A percentile compares a stretch with the other conserved stretches of the same genome.
Conservation (phyloP, 2,797 vertebrate genomes). For the Sebastes iracundus region DNA sequence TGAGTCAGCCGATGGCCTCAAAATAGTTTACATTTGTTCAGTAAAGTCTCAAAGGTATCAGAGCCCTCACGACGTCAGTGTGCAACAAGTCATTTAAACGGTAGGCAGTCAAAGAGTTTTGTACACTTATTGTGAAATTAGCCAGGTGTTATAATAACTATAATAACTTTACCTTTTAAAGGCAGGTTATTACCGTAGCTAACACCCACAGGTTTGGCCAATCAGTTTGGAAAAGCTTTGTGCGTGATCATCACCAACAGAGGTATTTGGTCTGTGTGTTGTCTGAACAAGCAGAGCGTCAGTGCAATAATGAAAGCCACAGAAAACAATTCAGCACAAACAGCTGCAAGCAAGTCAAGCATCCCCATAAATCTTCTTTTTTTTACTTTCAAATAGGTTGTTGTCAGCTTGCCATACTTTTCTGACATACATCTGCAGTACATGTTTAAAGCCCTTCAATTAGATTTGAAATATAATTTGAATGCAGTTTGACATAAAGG, state of each 20-base stretch:
- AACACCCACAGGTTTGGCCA: conserved; percentile 8
- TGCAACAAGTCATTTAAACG: not conserved
- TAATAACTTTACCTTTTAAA: not conserved
- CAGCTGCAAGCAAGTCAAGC: not conserved
- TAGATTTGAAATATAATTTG: not conserved
- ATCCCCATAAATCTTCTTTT: not conserved
- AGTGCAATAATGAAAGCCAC: not conserved
- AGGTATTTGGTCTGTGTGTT: conserved; percentile 7
- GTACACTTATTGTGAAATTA: not conserved
- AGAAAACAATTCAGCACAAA: not conserved
- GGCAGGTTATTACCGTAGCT: not conserved
- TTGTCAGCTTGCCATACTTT: not conserved
- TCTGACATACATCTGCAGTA: not conserved
- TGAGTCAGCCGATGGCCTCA: not conserved
- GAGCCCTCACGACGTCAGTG: not conserved
- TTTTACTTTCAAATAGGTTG: not conserved
- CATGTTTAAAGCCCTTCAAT: not conserved
- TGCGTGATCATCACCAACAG: not conserved
- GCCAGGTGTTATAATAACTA: not conserved
- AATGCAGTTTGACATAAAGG: not conserved
- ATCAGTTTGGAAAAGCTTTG: not conserved
- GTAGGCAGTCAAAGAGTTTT: not conserved
- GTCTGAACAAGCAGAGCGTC: conserved; percentile 33
- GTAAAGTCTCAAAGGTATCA: not conserved
- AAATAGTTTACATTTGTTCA: not conserved